A percentile compares a stretch with the other conserved stretches of the same genome.
These are phyloP conservation scores for Melanerpes formicivorus DNA, from an alignment of 2,113 vertebrate species.

Conservation along the genomic window DNA sequence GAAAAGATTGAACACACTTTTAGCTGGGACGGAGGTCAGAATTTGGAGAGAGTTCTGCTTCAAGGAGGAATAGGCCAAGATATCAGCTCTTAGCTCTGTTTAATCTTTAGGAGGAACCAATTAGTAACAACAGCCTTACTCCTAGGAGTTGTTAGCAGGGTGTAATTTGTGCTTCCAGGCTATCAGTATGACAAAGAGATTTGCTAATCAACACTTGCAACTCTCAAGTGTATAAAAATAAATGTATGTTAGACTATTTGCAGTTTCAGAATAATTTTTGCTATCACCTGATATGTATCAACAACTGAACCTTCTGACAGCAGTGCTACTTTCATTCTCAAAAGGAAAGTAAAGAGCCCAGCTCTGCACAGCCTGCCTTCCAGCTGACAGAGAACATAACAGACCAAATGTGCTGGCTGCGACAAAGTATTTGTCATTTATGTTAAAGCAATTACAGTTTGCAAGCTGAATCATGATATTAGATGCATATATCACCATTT, in stretches of 20 bases:
- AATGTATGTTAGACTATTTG: neutral
- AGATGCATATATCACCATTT: neutral
- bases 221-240: neutral
- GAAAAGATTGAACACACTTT: conserved; percentile 16
- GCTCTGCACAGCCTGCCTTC: conserved; percentile 15
- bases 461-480: neutral
- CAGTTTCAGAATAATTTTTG: conserved; percentile 10
- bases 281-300: conserved; percentile 38
- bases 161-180: neutral
- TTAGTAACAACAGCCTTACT: neutral
- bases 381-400: neutral
- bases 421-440: neutral
- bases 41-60: neutral
- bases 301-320: conserved; percentile 30
- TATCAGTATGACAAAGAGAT: neutral
- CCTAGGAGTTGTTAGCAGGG: neutral
- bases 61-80: neutral
- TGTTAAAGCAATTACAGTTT: neutral
- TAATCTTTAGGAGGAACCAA: neutral
- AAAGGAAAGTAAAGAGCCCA: conserved; percentile 63
- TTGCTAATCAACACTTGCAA: neutral
- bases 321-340: conserved; percentile 58
- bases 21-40: conserved; percentile 46
- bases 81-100: neutral
- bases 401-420: neutral